Evolutionary conservation across 2,888 invertebrate species (phyloP), one percentile per base, ranked within the genome.

Genomic region (Caenorhabditis japonica): DNA sequence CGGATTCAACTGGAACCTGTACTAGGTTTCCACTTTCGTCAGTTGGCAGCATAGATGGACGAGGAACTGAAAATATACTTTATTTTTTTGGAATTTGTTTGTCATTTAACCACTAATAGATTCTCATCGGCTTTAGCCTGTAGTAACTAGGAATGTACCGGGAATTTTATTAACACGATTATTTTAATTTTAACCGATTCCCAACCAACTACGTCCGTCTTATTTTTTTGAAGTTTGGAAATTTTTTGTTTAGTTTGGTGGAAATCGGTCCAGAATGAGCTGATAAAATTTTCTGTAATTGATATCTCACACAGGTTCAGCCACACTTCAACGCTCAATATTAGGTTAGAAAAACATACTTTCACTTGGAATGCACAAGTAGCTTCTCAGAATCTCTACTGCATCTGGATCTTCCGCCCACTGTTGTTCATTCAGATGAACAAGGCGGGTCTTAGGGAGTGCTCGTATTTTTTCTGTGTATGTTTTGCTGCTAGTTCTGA

Each of bases 11-110:
- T 23, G 72, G 71, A 8, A 76, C 38, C 8, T 25, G 8, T n/a
- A 73, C 38, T 52, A 72, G 58, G 10, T 61, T 73, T 36, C 81
- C 81, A 23, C 58, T 56, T 4, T 38, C 62, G 34, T 82, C 80
- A 2, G 81, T 83, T 7, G 78, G 76, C 8, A 76, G 51, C 15
- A 71, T 51, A 12, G 51, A 55, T 17, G 74, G 74, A 3, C 70
- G 68, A 13, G 77, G 62, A 27, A 47, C 61, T 64, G 27, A 39
- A 64, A 55, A 7, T 59, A 12, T 19, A 23, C 0, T 53, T 10
- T 38, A 3, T 33, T 2, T 5, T 4, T 51, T 17, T 1, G 38
- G 3, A n/a, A n/a, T n/a, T n/a, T n/a, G n/a, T n/a, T n/a, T n/a
- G n/a, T n/a, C n/a, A n/a, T n/a, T n/a, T n/a, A n/a, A n/a, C n/a